Conservation (phyloP, 1,140 invertebrate species). For the Nasonia vitripennis region DNA sequence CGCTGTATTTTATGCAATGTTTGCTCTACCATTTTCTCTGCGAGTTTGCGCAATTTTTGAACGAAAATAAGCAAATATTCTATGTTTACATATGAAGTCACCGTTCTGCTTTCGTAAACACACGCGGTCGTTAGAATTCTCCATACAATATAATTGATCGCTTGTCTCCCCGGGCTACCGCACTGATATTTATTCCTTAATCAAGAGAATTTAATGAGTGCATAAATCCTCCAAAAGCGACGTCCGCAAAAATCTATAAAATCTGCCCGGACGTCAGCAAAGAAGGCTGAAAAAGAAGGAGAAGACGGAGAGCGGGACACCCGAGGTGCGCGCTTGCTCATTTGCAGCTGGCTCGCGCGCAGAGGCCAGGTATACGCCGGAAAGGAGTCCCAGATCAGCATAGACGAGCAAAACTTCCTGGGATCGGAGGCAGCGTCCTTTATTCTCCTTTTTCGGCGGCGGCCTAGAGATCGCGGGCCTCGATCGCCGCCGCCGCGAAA, state of each 20-base stretch:
- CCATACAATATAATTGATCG: background rate
- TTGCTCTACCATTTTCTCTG: background rate
- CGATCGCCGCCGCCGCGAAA: slow-evolving; percentile 41
- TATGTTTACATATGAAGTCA: too few relatives aligned
- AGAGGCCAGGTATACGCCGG: slow-evolving; percentile 34
- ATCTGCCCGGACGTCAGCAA: background rate
- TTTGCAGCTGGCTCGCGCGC: slow-evolving; percentile 13
- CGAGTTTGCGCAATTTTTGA: too few relatives aligned
- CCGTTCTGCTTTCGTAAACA: too few relatives aligned
- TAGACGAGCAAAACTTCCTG: slow-evolving; percentile 45
- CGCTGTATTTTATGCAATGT: background rate
- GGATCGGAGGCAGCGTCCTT: slow-evolving; percentile 14
- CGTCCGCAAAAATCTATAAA: slow-evolving; percentile 27
- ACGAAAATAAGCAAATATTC: too few relatives aligned
- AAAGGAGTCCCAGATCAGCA: background rate
- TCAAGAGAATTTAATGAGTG: slow-evolving; percentile 45
- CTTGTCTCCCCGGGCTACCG: background rate
- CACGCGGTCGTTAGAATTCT: background rate
- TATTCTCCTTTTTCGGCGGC: slow-evolving; percentile 29
- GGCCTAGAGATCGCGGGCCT: slow-evolving; percentile 41
- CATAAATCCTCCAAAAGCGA: slow-evolving; percentile 34
- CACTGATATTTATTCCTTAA: slow-evolving; percentile 30
- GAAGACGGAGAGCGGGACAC: background rate
- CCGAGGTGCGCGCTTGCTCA: background rate
- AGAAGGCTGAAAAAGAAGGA: background rate